Conservation (phyloP, 2,113 vertebrate genomes). For the Polypterus senegalus region DNA sequence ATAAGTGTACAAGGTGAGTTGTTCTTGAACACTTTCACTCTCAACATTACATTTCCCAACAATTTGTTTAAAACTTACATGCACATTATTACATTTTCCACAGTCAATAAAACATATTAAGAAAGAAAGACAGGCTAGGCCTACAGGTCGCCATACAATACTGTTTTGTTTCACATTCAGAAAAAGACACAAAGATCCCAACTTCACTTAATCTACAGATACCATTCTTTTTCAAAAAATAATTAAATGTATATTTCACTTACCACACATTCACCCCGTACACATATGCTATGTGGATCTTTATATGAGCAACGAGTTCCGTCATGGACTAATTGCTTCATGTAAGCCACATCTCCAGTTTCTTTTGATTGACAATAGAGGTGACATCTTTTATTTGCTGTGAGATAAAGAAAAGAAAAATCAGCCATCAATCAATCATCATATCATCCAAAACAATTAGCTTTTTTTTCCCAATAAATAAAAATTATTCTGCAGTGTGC, state of each 20-base stretch:
- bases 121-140: accelerated
- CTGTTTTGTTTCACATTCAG: too few species aligned
- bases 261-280: slow-evolving; percentile 92
- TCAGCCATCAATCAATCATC: too few species aligned
- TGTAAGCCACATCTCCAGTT: slow-evolving; percentile 63
- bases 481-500: too few species aligned
- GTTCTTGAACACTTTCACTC: too few species aligned
- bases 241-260: slow-evolving; percentile 29
- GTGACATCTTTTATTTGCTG: slow-evolving; percentile 82
- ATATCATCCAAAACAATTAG: too few species aligned
- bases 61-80: too few species aligned
- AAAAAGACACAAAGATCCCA: too few species aligned
- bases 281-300: slow-evolving; percentile 85
- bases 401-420: slow-evolving; percentile 7
- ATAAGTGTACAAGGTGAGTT: too few species aligned
- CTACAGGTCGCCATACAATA: too few species aligned
- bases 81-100: neutral
- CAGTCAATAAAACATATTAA: accelerated
- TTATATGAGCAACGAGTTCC: slow-evolving; percentile 91
- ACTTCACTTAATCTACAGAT: neutral
- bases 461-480: too few species aligned
- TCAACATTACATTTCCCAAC: too few species aligned
- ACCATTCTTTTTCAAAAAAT: neutral
- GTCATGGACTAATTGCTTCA: slow-evolving; percentile 87
- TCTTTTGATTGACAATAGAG: slow-evolving; percentile 89